Conservation (phyloP, 2,888 invertebrate species). For the Metacarcinus magister region DNA sequence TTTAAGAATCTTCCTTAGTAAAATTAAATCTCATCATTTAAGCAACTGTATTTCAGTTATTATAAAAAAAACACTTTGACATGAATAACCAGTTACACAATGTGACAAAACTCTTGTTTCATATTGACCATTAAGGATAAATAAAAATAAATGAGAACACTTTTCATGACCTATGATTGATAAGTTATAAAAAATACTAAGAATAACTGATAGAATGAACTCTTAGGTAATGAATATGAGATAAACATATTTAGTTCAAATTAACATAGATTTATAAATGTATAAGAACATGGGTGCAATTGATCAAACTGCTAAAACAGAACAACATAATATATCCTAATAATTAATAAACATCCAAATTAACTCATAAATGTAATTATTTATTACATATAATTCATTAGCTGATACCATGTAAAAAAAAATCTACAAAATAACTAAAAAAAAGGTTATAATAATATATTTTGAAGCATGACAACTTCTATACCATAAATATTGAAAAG, state of each 20-base stretch:
- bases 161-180: background rate
- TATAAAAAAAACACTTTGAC: background rate
- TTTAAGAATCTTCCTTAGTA: too few species aligned
- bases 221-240: background rate
- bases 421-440: background rate
- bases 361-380: background rate
- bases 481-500: background rate
- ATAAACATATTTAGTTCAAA: background rate
- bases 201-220: background rate
- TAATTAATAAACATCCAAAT: background rate
- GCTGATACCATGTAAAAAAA: background rate
- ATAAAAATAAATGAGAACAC: background rate
- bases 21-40: background rate
- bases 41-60: background rate
- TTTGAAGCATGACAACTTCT: background rate
- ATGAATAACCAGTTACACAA: background rate
- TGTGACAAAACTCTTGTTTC: background rate
- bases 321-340: background rate
- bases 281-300: background rate
- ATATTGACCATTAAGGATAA: background rate
- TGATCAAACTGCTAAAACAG: background rate
- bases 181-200: background rate
- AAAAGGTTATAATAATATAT: background rate
- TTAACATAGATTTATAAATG: background rate
- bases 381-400: constrained; percentile 20